A percentile compares a stretch with the other conserved stretches of the same genome.
phyloP scores from a whole-genome alignment of 2,888 invertebrate species.

The Orthosia gothica region DNA sequence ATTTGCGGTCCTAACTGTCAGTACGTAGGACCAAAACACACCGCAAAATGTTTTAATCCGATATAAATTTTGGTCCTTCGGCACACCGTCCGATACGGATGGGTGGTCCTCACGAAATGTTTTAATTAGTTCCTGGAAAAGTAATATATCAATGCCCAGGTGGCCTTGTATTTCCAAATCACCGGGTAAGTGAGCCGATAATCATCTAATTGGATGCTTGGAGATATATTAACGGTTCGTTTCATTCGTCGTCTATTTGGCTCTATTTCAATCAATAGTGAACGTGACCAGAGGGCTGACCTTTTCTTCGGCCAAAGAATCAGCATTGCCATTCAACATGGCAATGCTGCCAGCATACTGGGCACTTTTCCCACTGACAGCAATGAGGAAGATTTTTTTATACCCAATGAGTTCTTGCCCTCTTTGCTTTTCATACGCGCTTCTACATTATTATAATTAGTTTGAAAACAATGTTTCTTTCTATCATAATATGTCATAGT shows the following conservation, averaged over 20 bases:
- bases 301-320: too few species aligned
- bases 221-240: conserved; percentile 15
- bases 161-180: conserved; percentile 17
- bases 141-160: conserved; percentile 45
- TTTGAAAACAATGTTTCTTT: too few species aligned
- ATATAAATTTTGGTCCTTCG: conserved; percentile 59
- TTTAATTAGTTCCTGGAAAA: conserved; percentile 58
- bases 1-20: conserved; percentile 62
- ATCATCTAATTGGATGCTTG: conserved; percentile 4
- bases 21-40: conserved; percentile 60
- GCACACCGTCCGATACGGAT: conserved; percentile 43
- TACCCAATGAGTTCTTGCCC: too few species aligned
- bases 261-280: not conserved
- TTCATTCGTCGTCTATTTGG: conserved; percentile 14
- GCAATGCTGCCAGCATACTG: too few species aligned
- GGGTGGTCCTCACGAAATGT: conserved; percentile 51
- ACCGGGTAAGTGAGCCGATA: conserved; percentile 20
- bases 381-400: too few species aligned
- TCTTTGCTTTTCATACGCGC: too few species aligned
- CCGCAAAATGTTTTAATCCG: conserved; percentile 68
- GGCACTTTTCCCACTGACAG: too few species aligned
- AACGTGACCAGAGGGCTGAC: too few species aligned
- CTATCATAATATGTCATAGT: not conserved
- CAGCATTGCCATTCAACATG: too few species aligned
- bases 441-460: too few species aligned